These are phyloP conservation scores for Chunga burmeisteri DNA, from an alignment of 2,113 vertebrate genomes.

Conservation along the genomic window DNA sequence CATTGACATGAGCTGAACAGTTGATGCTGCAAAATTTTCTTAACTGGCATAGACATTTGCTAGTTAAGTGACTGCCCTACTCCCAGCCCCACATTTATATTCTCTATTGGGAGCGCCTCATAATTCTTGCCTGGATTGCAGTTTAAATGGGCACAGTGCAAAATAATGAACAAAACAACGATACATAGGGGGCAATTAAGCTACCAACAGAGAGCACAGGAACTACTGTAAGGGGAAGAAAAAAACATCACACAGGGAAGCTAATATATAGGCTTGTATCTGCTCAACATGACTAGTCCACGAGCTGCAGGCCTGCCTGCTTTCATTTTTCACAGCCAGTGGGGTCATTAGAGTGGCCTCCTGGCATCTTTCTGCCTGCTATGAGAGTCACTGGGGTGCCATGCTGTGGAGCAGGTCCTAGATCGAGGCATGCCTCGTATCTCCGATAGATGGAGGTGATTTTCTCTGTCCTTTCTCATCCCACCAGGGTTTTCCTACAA, in stretches of 20 bases:
- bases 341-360: neutral
- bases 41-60: neutral
- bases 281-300: neutral
- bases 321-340: neutral
- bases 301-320: neutral
- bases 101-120: neutral
- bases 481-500: neutral
- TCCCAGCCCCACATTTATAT: neutral
- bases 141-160: neutral
- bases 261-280: neutral
- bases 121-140: neutral
- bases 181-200: neutral
- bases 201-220: neutral
- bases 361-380: neutral
- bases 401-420: neutral
- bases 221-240: neutral
- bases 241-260: rapidly evolving
- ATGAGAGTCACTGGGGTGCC: neutral
- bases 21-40: neutral
- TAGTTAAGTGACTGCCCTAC: neutral
- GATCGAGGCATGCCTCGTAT: neutral
- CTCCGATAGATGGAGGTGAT: neutral
- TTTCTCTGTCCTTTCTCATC: neutral
- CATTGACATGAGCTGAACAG: neutral
- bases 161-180: neutral